A percentile compares a stretch with the other conserved stretches of the same genome.
phyloP scores from a whole-genome alignment of 2,888 invertebrate species.

The Disparrhopalites patrizii region DNA sequence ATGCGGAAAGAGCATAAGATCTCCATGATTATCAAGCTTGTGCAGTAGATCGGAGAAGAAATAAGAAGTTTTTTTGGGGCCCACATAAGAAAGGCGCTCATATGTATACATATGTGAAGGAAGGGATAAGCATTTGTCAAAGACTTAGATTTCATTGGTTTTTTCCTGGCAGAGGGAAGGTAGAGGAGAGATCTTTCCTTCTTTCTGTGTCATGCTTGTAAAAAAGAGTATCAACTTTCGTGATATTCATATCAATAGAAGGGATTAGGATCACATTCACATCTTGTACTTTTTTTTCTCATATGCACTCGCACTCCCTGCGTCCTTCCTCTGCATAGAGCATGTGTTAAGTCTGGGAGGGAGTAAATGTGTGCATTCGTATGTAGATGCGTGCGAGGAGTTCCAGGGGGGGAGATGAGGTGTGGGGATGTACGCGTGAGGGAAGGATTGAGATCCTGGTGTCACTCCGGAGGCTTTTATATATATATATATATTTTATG shows the following conservation, averaged over 20 bases:
- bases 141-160: constrained; percentile 22
- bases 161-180: constrained; percentile 1
- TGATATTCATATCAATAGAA: constrained; percentile 31
- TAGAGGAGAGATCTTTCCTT: background rate
- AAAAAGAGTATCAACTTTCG: constrained; percentile 30
- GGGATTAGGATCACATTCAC: constrained; percentile 32
- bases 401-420: background rate
- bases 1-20: too few relatives aligned
- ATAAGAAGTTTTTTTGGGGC: background rate
- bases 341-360: background rate
- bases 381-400: background rate
- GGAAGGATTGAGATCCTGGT: too few relatives aligned
- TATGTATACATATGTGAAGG: background rate
- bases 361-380: background rate
- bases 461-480: too few relatives aligned
- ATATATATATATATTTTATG: too few relatives aligned
- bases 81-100: background rate
- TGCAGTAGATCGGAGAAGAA: background rate
- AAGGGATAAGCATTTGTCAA: constrained; percentile 22
- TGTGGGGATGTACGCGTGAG: too few relatives aligned
- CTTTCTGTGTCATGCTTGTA: background rate
- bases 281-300: constrained; percentile 1
- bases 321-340: background rate
- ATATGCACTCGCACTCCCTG: background rate
- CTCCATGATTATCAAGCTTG: background rate